Conservation (phyloP, 1,140 invertebrate species). For the Spodoptera litura region DNA sequence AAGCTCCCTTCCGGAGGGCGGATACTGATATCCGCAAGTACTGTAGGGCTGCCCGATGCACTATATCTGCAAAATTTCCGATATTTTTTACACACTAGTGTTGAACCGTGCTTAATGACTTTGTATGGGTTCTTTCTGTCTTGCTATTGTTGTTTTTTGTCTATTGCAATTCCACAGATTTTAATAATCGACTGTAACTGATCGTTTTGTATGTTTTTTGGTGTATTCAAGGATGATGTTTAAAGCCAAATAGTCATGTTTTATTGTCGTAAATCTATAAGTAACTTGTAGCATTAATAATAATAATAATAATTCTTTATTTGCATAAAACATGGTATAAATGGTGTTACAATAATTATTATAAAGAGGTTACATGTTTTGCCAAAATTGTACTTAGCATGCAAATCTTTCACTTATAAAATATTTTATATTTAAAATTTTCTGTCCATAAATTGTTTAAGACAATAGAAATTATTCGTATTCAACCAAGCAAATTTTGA, state of each 20-base stretch:
- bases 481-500: no score
- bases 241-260: background rate
- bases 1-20: slow-evolving; percentile 37
- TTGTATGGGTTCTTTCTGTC: background rate
- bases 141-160: background rate
- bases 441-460: no score
- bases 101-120: background rate
- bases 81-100: background rate
- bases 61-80: slow-evolving; percentile 1
- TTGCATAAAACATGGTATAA: no score
- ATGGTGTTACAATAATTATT: no score
- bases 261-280: background rate
- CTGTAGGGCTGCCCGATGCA: background rate
- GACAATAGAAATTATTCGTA: no score
- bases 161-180: background rate
- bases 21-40: slow-evolving; percentile 29
- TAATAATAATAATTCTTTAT: no score
- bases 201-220: background rate
- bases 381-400: no score
- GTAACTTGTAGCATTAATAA: no score
- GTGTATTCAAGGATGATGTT: background rate
- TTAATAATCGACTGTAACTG: background rate
- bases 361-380: no score
- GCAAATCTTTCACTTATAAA: no score
- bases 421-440: no score